These are phyloP conservation scores for Corapipo altera DNA, from an alignment of 2,113 vertebrate genomes.

Conservation along the genomic window DNA sequence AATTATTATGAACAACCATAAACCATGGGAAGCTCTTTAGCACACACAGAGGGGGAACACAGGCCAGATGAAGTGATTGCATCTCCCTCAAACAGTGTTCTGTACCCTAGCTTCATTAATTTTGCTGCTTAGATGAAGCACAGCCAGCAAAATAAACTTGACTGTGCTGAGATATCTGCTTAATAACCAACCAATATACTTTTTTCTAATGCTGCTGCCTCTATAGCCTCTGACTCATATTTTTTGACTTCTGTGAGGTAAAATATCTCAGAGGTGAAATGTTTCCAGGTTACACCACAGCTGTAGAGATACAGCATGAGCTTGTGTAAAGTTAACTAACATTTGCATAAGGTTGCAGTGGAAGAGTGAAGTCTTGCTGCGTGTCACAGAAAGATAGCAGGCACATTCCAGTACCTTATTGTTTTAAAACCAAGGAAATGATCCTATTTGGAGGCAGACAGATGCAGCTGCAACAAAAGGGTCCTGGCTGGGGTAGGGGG, in stretches of 20 bases:
- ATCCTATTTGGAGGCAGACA: background rate
- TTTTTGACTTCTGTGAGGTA: background rate
- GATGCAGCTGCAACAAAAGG: background rate
- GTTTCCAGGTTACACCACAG: background rate
- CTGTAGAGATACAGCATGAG: rapidly evolving
- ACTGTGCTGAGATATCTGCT: background rate
- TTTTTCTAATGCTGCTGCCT: background rate
- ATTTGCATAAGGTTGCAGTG: background rate
- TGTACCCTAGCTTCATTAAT: background rate
- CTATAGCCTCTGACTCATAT: background rate
- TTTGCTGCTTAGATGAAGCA: background rate
- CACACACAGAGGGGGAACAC: background rate
- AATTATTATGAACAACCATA: background rate
- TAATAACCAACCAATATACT: background rate
- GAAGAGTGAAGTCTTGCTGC: background rate
- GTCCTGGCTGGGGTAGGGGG: background rate
- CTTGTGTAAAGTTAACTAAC: background rate
- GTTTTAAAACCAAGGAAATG: background rate
- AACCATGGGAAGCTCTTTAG: background rate
- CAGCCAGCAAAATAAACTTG: background rate
- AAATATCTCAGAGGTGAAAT: background rate
- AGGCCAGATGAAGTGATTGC: background rate
- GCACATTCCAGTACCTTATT: background rate
- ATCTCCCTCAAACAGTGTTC: background rate
- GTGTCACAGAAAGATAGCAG: background rate